Evolutionary conservation across 1,140 invertebrate genomes (phyloP).

Genomic region (Mya arenaria): DNA sequence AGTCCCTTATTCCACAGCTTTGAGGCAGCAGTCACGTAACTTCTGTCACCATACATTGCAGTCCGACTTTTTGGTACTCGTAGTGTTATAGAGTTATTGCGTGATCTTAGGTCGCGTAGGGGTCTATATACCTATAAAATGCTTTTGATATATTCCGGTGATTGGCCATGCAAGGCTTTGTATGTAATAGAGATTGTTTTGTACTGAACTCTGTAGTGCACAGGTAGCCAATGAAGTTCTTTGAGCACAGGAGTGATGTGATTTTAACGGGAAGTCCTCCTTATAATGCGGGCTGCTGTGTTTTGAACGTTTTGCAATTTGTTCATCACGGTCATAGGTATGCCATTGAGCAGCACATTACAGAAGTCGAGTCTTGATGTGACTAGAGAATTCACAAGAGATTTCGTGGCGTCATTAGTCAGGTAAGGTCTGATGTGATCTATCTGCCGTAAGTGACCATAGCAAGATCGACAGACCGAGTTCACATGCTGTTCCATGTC

Average conservation of each 20-base stretch:
- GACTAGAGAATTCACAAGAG: neutral
- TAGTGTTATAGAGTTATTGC: no score
- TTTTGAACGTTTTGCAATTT: no score
- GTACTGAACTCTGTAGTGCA: neutral
- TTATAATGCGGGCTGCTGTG: no score
- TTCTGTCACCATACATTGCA: no score
- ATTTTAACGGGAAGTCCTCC: neutral
- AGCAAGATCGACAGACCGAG: neutral
- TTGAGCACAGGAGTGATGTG: neutral
- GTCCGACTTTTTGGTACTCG: no score
- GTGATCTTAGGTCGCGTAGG: no score
- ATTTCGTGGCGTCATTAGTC: neutral
- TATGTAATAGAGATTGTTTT: neutral
- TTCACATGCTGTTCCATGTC: no score
- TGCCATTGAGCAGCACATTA: neutral
- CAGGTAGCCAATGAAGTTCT: neutral
- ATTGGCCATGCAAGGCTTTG: neutral
- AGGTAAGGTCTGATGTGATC: slow-evolving; percentile 8
- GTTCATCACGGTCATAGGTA: neutral
- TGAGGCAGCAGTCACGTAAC: no score
- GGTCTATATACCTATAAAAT: no score
- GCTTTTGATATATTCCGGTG: neutral
- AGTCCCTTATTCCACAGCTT: no score
- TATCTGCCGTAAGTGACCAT: neutral
- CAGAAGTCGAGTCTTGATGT: slow-evolving; percentile 4